phyloP scores from a whole-genome alignment of 2,113 vertebrate species.

The Callipepla californica region DNA sequence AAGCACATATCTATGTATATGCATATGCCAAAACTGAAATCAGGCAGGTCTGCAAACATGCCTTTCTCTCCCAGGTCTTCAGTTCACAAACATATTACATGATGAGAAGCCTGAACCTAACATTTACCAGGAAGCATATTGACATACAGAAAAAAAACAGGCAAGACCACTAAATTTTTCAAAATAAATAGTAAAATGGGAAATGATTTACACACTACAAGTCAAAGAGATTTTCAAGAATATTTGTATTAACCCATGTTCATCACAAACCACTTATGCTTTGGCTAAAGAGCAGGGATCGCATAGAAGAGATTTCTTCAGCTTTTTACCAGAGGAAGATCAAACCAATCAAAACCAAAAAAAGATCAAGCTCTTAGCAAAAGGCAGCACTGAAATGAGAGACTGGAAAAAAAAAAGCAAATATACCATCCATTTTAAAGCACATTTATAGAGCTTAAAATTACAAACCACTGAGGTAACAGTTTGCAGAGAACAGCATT shows the following conservation, averaged over 20 bases:
- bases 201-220: neutral
- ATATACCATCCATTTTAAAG: neutral
- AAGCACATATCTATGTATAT: accelerated
- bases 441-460: neutral
- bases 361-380: accelerated
- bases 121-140: neutral
- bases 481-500: neutral
- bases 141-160: neutral
- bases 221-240: neutral
- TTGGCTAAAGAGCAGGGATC: neutral
- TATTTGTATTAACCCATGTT: neutral
- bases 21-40: neutral
- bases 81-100: neutral
- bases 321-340: neutral
- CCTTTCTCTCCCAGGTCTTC: neutral
- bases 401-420: neutral
- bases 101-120: neutral
- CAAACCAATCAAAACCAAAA: neutral
- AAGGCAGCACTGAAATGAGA: neutral
- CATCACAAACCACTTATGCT: neutral
- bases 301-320: neutral
- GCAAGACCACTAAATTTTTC: neutral
- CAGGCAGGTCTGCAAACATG: neutral
- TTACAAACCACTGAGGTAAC: neutral
- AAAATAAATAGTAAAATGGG: neutral